Evolutionary conservation across 2,888 invertebrate genomes (phyloP).

Genomic region (Zelleria hepariella): DNA sequence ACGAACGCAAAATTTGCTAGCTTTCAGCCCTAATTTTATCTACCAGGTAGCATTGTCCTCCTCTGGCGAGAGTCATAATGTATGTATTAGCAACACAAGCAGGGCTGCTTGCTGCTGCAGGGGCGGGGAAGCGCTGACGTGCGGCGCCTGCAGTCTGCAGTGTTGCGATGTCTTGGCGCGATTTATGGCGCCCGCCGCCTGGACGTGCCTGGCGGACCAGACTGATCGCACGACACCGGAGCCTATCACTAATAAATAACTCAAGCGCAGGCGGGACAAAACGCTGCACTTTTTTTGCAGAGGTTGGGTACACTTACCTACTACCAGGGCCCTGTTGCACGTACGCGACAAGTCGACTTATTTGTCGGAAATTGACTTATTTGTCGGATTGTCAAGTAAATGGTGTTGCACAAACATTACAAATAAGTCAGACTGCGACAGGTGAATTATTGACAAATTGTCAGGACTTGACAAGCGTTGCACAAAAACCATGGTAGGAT

Average conservation of each 20-base stretch:
- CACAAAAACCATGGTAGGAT: too few species aligned
- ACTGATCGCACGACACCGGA: slow-evolving; percentile 43
- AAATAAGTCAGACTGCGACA: too few species aligned
- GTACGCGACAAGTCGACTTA: too few species aligned
- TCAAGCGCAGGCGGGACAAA: slow-evolving; percentile 25
- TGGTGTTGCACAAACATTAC: too few species aligned
- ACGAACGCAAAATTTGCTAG: too few species aligned
- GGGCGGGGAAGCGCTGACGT: background rate
- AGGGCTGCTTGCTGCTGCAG: too few species aligned
- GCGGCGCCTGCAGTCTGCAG: background rate
- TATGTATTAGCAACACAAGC: background rate
- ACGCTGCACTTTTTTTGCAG: slow-evolving; percentile 16
- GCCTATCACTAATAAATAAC: slow-evolving; percentile 57
- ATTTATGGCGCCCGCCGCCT: background rate
- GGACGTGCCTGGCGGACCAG: slow-evolving; percentile 16
- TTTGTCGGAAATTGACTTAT: too few species aligned
- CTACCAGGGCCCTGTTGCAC: too few species aligned
- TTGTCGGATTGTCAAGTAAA: too few species aligned
- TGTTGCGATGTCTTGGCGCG: background rate
- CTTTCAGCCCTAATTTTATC: background rate
- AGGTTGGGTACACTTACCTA: background rate
- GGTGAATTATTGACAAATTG: too few species aligned
- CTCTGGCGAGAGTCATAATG: background rate
- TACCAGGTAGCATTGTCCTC: background rate
- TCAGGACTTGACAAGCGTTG: too few species aligned